Evolutionary conservation across 2,113 vertebrate genomes (phyloP), one percentile per base, ranked within the genome.

Genomic region (Megaceryle maxima): DNA sequence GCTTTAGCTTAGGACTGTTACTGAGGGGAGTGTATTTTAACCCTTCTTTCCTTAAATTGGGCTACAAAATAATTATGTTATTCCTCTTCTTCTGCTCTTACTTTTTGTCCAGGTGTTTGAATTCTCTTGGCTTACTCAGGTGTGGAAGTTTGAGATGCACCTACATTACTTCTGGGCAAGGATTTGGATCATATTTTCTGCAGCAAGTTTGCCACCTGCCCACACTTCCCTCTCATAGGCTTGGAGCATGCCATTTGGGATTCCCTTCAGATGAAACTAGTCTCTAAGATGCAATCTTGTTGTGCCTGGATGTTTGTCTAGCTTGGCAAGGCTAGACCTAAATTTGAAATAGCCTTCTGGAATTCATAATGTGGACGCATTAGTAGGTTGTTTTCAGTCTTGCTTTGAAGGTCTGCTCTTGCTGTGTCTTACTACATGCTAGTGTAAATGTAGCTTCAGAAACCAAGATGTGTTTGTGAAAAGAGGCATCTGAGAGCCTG

Each of bases 181-280:
- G 4, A 35, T 56, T 82, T 79, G 51, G 26, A 60, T 21, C 29
- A 16, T 56, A 18, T 5, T 70, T 78, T 16, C 25, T 0, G 0
- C 41, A 46, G 10, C 25, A 62, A 13, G 13, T 39, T 82, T 64
- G 26, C 13, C 7, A 39, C 20, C 21, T 77, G 24, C 16, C 16
- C 5, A 31, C 12, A 10, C 12, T 70, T 62, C 28, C 12, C 4
- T 76, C 7, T 51, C 8, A 1, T 37, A 37, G 22, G 19, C 75
- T 75, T 89, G 53, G 37, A 75, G 37, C 43, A 28, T 76, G 21
- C 73, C 7, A 7, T 55, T 72, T 78, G 56, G 33, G 26, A 31
- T 57, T 94, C 15, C 33, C 16, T 80, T 33, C 19, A n/a, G 24
- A 31, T 11, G 2, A 55, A 80, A n/a, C 16, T 35, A 35, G 81